Percentiles rank a stretch among this genome's conserved stretches.
phyloP scores from a whole-genome alignment of 2,113 vertebrate species.

The Oncorhynchus gorbuscha region DNA sequence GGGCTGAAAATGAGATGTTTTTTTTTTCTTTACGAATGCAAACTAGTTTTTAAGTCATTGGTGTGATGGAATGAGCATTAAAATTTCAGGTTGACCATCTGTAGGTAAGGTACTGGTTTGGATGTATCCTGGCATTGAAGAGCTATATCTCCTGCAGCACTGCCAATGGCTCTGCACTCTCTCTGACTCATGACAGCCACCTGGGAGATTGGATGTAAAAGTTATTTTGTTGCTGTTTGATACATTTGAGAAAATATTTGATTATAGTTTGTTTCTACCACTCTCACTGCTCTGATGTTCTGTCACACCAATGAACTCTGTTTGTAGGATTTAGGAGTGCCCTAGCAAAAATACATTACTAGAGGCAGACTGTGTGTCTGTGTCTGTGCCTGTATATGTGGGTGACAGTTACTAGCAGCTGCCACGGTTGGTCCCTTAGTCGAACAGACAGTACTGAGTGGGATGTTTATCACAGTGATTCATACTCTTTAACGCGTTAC shows the following conservation, averaged over 20 bases:
- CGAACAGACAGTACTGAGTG: slow-evolving; percentile 1
- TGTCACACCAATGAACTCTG: not conserved
- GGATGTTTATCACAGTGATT: slow-evolving; percentile 43
- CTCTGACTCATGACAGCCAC: too few relatives aligned
- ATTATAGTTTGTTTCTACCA: too few relatives aligned
- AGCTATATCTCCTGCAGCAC: not conserved
- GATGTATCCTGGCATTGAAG: slow-evolving; percentile 26
- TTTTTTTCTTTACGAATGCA: not conserved
- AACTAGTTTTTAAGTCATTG: not conserved
- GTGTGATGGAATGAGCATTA: slow-evolving; percentile 19
- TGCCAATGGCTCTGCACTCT: not conserved
- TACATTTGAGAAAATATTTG: too few relatives aligned
- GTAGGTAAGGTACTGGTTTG: slow-evolving; percentile 16
- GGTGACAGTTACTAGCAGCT: slow-evolving; percentile 14
- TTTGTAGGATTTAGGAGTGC: not conserved
- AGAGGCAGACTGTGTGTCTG: not conserved
- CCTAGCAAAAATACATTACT: not conserved
- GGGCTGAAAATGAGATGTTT: not conserved
- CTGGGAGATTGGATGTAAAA: too few relatives aligned
- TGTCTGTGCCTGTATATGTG: not conserved
- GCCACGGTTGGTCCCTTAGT: not conserved
- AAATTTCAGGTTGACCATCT: slow-evolving; percentile 26
- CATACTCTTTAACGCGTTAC: slow-evolving; percentile 59
- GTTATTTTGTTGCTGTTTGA: too few relatives aligned
- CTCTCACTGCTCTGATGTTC: not conserved